phyloP scores from a whole-genome alignment of 2,797 vertebrate genomes.

The Parauchenoglanis punctatus region DNA sequence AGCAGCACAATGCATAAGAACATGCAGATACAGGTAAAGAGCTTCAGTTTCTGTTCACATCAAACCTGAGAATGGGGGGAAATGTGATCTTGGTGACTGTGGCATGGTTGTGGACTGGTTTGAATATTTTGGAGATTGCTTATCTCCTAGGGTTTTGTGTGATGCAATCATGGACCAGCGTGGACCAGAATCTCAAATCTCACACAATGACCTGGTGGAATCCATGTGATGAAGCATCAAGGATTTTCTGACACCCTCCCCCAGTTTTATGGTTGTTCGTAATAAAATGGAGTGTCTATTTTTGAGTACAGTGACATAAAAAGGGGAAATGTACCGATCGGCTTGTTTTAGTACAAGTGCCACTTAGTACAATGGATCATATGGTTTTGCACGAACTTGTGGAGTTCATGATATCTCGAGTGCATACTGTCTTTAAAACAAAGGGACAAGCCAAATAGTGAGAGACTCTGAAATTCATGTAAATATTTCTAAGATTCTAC shows the following conservation, averaged over 20 bases:
- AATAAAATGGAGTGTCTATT: background rate
- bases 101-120: background rate
- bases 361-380: background rate
- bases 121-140: background rate
- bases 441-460: too few relatives aligned
- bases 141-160: background rate
- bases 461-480: background rate
- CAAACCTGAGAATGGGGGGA: background rate
- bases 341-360: background rate
- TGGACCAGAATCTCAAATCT: too few relatives aligned
- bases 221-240: too few relatives aligned
- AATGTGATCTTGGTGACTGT: background rate
- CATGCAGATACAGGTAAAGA: background rate
- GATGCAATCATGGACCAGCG: too few relatives aligned
- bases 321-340: background rate
- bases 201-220: too few relatives aligned
- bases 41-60: too few relatives aligned
- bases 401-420: background rate
- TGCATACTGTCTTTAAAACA: too few relatives aligned
- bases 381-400: background rate
- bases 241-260: too few relatives aligned
- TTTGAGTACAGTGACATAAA: background rate
- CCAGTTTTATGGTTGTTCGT: too few relatives aligned
- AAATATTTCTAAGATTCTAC: background rate
- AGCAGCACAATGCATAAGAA: background rate